Conservation (phyloP, 2,113 vertebrate genomes). For the Carassius gibelio region DNA sequence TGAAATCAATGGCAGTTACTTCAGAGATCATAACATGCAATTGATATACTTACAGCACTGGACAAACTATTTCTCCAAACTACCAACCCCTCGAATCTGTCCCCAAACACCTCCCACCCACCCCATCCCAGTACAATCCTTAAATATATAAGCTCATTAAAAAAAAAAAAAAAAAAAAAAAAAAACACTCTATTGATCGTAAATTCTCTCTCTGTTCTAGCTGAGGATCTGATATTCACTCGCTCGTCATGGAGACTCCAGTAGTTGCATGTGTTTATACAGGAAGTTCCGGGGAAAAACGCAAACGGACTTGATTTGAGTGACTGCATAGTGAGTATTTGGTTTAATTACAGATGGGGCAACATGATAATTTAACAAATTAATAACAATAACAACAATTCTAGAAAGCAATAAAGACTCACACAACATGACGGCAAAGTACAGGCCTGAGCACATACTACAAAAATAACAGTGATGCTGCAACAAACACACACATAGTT, state of each 20-base stretch:
- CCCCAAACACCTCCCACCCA: conserved; percentile 41
- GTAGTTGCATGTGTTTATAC: conserved; percentile 46
- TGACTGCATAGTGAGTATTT: conserved; percentile 82
- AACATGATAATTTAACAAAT: neutral
- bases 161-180: conserved; percentile 50
- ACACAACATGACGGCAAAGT: conserved; percentile 51
- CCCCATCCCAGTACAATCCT: conserved; percentile 74
- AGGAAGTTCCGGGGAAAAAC: conserved; percentile 51
- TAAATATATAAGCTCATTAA: conserved; percentile 77
- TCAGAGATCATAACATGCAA: conserved; percentile 77
- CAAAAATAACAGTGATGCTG: conserved; percentile 12
- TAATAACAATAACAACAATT: neutral
- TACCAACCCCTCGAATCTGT: conserved; percentile 56
- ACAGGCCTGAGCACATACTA: conserved; percentile 19
- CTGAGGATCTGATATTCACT: conserved; percentile 55
- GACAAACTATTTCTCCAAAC: conserved; percentile 64
- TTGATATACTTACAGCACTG: conserved; percentile 74
- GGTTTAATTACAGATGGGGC: conserved; percentile 78
- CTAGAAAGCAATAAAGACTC: conserved; percentile 38
- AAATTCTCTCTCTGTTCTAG: conserved; percentile 16
- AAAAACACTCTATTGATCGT: conserved; percentile 52
- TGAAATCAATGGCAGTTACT: conserved; percentile 76
- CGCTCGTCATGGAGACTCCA: conserved; percentile 34
- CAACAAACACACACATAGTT: conserved; percentile 3
- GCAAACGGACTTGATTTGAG: conserved; percentile 69